A percentile compares a stretch with the other conserved stretches of the same genome.
phyloP scores from a whole-genome alignment of 2,888 invertebrate species.

The Sarcophaga subvicina region DNA sequence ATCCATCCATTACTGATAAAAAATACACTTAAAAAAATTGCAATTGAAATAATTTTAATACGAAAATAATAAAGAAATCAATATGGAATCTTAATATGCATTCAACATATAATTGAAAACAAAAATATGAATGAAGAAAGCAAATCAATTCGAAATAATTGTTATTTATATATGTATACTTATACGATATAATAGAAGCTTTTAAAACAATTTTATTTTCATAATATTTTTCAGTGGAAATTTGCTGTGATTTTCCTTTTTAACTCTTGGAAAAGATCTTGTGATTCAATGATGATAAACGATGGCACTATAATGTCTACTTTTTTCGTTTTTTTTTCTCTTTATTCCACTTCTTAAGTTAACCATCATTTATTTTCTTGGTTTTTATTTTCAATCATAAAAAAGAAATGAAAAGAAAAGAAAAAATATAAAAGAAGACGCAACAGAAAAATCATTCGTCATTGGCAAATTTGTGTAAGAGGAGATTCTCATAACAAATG shows the following conservation, averaged over 20 bases:
- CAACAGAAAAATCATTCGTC: slow-evolving; percentile 18
- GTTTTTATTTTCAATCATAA: background rate
- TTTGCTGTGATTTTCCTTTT: slow-evolving; percentile 15
- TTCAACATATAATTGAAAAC: too few species aligned
- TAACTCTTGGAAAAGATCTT: slow-evolving; percentile 32
- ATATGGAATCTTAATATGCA: background rate
- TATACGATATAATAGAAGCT: too few species aligned
- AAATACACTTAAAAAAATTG: slow-evolving; percentile 3
- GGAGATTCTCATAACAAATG: background rate
- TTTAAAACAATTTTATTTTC: too few species aligned
- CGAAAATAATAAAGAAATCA: background rate
- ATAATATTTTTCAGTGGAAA: background rate
- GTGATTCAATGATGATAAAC: slow-evolving; percentile 57
- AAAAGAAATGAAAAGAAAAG: background rate
- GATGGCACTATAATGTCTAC: slow-evolving; percentile 39
- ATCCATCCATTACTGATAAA: background rate
- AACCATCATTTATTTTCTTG: slow-evolving; percentile 42
- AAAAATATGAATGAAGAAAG: too few species aligned
- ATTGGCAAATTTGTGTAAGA: slow-evolving; percentile 22
- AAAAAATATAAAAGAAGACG: background rate
- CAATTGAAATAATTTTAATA: background rate
- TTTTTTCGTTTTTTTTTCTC: background rate
- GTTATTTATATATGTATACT: background rate
- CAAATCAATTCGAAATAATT: too few species aligned
- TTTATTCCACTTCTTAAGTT: slow-evolving; percentile 3